Conservation (phyloP, 2,113 vertebrate species). For the Dipodomys merriami region DNA sequence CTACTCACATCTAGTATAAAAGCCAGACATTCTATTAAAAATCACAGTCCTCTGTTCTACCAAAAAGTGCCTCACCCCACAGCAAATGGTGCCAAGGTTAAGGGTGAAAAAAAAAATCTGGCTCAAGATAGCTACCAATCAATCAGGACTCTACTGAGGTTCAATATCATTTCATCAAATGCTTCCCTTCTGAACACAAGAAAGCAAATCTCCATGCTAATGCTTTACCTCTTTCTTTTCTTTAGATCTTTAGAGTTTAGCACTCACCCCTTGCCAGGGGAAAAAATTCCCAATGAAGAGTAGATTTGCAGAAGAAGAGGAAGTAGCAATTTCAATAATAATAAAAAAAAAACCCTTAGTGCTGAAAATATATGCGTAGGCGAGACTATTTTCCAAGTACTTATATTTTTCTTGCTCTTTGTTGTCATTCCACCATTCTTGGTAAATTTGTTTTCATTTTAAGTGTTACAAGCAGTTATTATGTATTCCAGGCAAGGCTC, state of each 20-base stretch:
- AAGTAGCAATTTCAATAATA: conserved; percentile 70
- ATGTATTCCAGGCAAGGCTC: conserved; percentile 85
- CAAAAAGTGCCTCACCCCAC: not conserved
- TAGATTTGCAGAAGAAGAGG: conserved; percentile 30
- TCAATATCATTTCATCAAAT: not conserved
- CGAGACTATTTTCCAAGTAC: conserved; percentile 72
- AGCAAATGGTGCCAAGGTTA: not conserved
- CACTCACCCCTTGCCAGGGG: too few species aligned
- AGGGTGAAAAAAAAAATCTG: not conserved
- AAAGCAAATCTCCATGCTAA: not conserved
- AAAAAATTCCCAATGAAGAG: conserved; percentile 52
- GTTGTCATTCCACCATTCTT: conserved; percentile 76
- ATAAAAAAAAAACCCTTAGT: conserved; percentile 24
- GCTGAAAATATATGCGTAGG: conserved; percentile 70
- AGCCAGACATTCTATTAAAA: not conserved
- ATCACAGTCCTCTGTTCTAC: not conserved
- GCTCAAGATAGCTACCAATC: not conserved
- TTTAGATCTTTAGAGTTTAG: conserved; percentile 48
- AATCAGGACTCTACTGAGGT: not conserved
- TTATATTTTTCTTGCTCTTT: conserved; percentile 78
- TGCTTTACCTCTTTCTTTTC: not conserved
- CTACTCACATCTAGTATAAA: not conserved
- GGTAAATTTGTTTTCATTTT: conserved; percentile 84
- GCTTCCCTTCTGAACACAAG: not conserved
- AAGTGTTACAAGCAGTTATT: conserved; percentile 84